Base-by-base conservation (phyloP, 1,140 invertebrate species). In the Rhagoletis pomonella region DNA sequence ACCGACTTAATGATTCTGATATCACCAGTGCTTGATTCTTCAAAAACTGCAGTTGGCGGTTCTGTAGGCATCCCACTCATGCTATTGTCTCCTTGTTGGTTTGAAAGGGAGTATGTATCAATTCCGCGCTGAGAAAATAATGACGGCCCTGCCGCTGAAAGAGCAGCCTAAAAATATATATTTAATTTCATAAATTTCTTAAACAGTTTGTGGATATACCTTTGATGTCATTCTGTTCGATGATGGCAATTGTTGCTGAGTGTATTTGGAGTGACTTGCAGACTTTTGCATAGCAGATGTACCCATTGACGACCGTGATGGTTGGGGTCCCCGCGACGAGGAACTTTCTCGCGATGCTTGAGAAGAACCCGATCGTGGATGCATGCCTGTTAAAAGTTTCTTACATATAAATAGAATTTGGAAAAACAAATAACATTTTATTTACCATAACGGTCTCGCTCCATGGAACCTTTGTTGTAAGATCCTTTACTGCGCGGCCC, bases 301-400 rank as follows among this genome's bases (percentile, higher is more conserved):
- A 89, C 88, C 89, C 65, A 89, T 90, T 64, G 90, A 81, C 47
- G 88, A 89, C 6, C 91, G 90, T 64, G 62, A 86, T 69, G 90
- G 88, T 73, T 91, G 91, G 3, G 69, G 69, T 44, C 87, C 88
- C 12, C 92, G 90, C 3, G 92, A 93, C 14, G 91, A 91, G 0
- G 92, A 93, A 81, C 89, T 92, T 87, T 94, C 93, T 39, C 93
- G 90, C 4, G 93, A 93, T 44, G 93, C 90, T 88, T 95, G 94
- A 86, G 95, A 94, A 73, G 94, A 95, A 84, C 95, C 94, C 58
- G 95, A 95, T 86, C 95, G 93, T 5, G 95, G 94, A 89, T 92
- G 93, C 60, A 93, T 94, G 93, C 94, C 90, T 92, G 10, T 55
- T 55, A 7, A 55, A 55, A 55, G 50, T 10, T 7, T 55, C 29